These are phyloP conservation scores for Podarcis muralis DNA, from an alignment of 2,113 vertebrate genomes.

Conservation along the genomic window DNA sequence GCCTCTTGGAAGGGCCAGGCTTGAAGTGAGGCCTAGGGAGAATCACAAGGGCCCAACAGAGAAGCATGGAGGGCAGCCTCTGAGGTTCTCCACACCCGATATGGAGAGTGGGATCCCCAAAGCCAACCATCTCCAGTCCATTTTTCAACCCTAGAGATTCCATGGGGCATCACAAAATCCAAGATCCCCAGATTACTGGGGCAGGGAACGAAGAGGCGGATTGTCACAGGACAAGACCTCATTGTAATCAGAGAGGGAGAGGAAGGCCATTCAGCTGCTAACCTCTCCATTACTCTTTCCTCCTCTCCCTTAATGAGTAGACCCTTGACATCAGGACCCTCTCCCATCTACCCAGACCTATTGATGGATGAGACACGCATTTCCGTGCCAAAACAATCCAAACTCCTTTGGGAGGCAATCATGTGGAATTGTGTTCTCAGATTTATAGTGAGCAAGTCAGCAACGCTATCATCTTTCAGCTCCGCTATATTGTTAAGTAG, in stretches of 20 bases:
- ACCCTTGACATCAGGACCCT: not conserved
- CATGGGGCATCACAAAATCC: not conserved
- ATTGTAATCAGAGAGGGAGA: not conserved
- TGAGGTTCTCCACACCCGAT: no score
- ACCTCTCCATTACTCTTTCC: not conserved
- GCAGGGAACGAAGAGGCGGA: not conserved
- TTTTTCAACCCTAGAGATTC: not conserved
- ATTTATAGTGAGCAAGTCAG: not conserved
- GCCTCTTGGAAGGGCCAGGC: no score
- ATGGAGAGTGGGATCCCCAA: not conserved
- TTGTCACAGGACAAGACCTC: not conserved
- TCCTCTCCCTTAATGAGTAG: not conserved
- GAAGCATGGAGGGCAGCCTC: no score
- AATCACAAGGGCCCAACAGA: no score
- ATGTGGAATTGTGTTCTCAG: not conserved
- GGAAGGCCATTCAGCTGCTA: not conserved
- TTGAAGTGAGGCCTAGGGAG: no score
- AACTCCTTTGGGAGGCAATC: not conserved
- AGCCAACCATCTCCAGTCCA: not conserved
- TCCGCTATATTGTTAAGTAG: rapidly evolving
- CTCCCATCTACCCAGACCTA: not conserved
- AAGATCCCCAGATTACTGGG: no score
- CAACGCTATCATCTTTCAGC: rapidly evolving
- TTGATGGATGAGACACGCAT: not conserved
- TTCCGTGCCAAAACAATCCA: conserved; percentile 5